A percentile compares a stretch with the other conserved stretches of the same genome.
These are phyloP conservation scores for Therioaphis trifolii DNA, from an alignment of 2,888 invertebrate genomes.

Conservation along the genomic window DNA sequence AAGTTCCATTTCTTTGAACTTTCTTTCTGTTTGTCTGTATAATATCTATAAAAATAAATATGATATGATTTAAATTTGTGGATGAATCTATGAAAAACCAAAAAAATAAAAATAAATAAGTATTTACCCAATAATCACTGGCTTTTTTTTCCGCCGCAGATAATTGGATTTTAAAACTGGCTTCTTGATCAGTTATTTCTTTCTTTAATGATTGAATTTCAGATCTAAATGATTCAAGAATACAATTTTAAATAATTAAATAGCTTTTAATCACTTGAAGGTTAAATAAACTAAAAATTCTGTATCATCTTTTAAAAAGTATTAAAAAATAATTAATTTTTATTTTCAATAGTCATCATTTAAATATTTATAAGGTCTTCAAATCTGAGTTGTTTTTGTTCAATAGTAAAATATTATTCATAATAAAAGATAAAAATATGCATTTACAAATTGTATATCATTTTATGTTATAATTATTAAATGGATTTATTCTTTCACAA, in stretches of 20 bases:
- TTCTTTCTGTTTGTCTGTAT: conserved; percentile 83
- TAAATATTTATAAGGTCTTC: too few relatives aligned
- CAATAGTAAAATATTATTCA: too few relatives aligned
- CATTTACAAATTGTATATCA: too few relatives aligned
- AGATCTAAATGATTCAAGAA: conserved; percentile 70
- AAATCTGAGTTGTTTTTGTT: too few relatives aligned
- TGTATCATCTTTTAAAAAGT: too few relatives aligned
- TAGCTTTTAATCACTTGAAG: too few relatives aligned
- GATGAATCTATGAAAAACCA: background rate
- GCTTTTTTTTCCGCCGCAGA: conserved; percentile 84
- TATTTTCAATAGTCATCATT: too few relatives aligned
- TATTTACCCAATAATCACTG: conserved; percentile 81
- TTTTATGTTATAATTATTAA: too few relatives aligned
- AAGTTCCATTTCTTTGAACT: conserved; percentile 82
- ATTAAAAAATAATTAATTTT: too few relatives aligned
- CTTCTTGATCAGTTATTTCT: conserved; percentile 88
- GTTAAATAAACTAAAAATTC: too few relatives aligned
- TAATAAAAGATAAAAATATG: too few relatives aligned
- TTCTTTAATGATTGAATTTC: conserved; percentile 80
- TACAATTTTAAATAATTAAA: background rate
- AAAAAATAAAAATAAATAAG: conserved; percentile 14
- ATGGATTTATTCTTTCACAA: too few relatives aligned
- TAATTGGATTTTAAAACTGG: conserved; percentile 77
- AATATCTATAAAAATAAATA: conserved; percentile 71
- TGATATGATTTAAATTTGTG: background rate